Evolutionary conservation across 2,888 invertebrate genomes (phyloP).

Genomic region (Himalopsyche kuldschensis): DNA sequence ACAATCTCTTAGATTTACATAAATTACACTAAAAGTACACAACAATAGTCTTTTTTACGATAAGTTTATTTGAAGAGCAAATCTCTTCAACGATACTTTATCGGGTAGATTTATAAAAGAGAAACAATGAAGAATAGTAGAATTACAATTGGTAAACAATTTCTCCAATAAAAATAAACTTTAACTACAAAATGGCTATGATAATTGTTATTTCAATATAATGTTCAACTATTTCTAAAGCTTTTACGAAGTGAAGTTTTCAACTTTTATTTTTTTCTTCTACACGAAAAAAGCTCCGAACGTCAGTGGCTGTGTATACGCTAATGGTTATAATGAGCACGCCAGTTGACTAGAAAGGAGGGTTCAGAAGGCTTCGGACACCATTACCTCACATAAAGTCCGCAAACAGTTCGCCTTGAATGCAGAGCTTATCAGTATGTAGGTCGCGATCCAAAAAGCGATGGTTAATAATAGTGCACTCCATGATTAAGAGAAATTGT

Average conservation of each 20-base stretch:
- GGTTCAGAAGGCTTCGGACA: not conserved
- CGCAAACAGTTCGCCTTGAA: not conserved
- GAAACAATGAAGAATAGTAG: too few species aligned
- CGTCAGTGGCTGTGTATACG: not conserved
- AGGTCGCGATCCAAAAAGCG: not conserved
- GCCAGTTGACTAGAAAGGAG: not conserved
- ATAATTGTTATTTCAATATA: too few species aligned
- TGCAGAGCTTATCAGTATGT: not conserved
- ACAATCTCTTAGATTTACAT: too few species aligned
- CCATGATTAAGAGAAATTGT: not conserved
- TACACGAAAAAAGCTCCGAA: not conserved
- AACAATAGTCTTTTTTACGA: too few species aligned
- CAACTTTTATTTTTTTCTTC: not conserved
- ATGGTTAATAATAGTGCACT: not conserved
- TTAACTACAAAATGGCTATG: too few species aligned
- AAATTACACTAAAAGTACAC: too few species aligned
- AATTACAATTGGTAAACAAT: too few species aligned
- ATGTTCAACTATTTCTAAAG: too few species aligned
- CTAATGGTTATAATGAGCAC: not conserved
- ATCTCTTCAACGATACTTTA: too few species aligned
- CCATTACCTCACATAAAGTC: not conserved
- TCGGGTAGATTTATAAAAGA: too few species aligned
- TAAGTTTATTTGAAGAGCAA: too few species aligned
- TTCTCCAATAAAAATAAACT: too few species aligned
- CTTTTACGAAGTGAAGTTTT: not conserved